Evolutionary conservation across 2,113 vertebrate genomes (phyloP), one percentile per base, ranked within the genome.

Genomic region (Muntiacus muntjak): DNA sequence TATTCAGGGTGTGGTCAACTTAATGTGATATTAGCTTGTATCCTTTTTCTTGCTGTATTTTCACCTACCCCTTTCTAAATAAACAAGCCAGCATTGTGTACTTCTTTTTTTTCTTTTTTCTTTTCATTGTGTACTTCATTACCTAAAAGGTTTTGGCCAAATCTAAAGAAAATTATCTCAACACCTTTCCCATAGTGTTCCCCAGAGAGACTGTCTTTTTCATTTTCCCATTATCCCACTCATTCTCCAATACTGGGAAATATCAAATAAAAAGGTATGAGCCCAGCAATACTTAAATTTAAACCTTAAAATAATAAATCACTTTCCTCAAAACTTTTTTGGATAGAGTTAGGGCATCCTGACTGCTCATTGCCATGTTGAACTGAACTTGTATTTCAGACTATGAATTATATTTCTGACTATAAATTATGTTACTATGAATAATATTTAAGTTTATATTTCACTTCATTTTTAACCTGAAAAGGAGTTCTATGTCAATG

Each of bases 331-430:
- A 19, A 89, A 62, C 26, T 25, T 87, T 91, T 91, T 60, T 40
- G 28, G 54, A 76, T 19, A 94, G 67, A 95, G 33, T 71, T 45
- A 67, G 96, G 93, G 71, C 67, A 54, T 84, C 16, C 47, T 95
- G 71, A 57, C n/a, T 64, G 47, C 10, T n/a, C 16, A 14, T 89
- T 26, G 40, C 60, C 87, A 81, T 76, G 26, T 16, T 84, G 36
- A 19, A 36, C 45, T 92, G n/a, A 89, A 92, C 97, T 94, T 96
- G 52, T n/a, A 43, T 94, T 97, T 96, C 87, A 96, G 62, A 91
- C 17, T 60, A 36, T 50, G 12, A 95, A 67, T 96, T 90, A 26
- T 89, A 94, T 47, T 85, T 96, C 57, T 89, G 40, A 58, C 82
- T 64, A 64, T 54, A 67, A 57, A 55, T 86, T 78, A 43, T 54